These are phyloP conservation scores for Erpetoichthys calabaricus DNA, from an alignment of 2,797 vertebrate genomes.

Conservation along the genomic window DNA sequence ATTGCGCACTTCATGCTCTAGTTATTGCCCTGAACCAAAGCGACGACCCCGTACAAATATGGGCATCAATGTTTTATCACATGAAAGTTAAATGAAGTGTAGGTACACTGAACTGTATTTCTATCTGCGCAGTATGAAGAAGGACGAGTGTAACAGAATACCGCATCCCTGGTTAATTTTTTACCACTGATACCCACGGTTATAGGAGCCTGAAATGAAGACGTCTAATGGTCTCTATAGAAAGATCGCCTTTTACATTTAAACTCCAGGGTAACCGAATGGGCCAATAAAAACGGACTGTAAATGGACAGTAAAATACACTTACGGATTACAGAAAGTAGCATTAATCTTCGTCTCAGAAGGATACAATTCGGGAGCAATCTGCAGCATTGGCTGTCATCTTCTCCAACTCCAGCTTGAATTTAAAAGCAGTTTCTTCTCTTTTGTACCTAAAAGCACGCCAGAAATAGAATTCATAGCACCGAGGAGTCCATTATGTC, in stretches of 20 bases:
- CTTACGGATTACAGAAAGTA: conserved; percentile 21
- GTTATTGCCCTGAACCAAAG: conserved; percentile 47
- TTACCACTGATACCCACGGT: conserved; percentile 62
- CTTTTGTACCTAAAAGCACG: conserved; percentile 8
- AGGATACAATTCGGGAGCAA: conserved; percentile 11
- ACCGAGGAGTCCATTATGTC: no score
- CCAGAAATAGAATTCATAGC: conserved; percentile 9
- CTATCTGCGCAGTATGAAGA: conserved; percentile 74
- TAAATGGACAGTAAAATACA: conserved; percentile 43
- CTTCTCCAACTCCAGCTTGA: conserved; percentile 29
- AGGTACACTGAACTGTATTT: conserved; percentile 76
- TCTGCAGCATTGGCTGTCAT: conserved; percentile 15
- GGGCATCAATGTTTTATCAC: conserved; percentile 77
- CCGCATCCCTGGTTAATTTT: conserved; percentile 59
- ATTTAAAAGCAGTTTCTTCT: conserved; percentile 12
- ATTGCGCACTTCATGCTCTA: conserved; percentile 45
- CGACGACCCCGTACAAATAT: conserved; percentile 48
- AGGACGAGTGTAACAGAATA: conserved; percentile 68
- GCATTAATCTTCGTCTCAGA: conserved; percentile 25
- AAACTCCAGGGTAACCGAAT: conserved; percentile 31
- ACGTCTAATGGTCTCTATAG: conserved; percentile 39
- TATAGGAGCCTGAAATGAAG: conserved; percentile 29
- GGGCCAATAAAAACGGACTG: conserved; percentile 29
- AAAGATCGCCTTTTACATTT: conserved; percentile 47
- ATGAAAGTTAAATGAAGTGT: conserved; percentile 81